Conservation (phyloP, 37 sponge, comb jelly and placozoan species). For the Agelas oroides region DNA sequence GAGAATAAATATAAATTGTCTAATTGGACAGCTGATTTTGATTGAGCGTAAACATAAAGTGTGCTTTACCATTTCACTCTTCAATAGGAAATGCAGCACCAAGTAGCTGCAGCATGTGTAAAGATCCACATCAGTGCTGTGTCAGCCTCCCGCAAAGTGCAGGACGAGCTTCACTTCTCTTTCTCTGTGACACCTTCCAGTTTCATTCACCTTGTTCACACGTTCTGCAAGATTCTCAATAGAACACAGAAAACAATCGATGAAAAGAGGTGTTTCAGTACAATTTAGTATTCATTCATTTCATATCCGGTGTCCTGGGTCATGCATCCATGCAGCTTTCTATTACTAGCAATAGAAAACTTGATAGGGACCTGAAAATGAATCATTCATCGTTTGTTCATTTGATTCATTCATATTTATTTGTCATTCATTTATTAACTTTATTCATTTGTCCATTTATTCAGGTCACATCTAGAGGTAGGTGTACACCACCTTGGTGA, state of each 20-base stretch:
- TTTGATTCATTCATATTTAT: no score
- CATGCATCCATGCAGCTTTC: no score
- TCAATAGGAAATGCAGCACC: conserved; percentile 10
- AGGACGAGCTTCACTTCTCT: background rate
- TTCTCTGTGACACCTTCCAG: conserved; percentile 36
- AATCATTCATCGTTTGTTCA: no score
- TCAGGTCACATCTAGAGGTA: conserved; percentile 25
- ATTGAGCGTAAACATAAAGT: no score
- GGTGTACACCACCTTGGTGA: conserved; percentile 16
- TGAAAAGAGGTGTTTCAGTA: conserved; percentile 6
- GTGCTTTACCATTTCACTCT: background rate
- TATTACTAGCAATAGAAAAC: no score
- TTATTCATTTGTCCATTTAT: no score
- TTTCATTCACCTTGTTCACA: conserved; percentile 44
- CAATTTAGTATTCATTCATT: no score
- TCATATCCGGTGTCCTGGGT: no score
- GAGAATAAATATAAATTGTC: background rate
- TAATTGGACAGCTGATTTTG: background rate
- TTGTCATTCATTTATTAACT: no score
- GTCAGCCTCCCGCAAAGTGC: conserved; percentile 7
- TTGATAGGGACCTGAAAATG: no score
- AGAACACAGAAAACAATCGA: background rate
- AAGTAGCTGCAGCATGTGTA: conserved; percentile 14
- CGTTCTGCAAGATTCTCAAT: background rate
- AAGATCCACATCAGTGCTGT: conserved; percentile 21